phyloP scores from a whole-genome alignment of 2,113 vertebrate genomes.

The Callipepla californica region DNA sequence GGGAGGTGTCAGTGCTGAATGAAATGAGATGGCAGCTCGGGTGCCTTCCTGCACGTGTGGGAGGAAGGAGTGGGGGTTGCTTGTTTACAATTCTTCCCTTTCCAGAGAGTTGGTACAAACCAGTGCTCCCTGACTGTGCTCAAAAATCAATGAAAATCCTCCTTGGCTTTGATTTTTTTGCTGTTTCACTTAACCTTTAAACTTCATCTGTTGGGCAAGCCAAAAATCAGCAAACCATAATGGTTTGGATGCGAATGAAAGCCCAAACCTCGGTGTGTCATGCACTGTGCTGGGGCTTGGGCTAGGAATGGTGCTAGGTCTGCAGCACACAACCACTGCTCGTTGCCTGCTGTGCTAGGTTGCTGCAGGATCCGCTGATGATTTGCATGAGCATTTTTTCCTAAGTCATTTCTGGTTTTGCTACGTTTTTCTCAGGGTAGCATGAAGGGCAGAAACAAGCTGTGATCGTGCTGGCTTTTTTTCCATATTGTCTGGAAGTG shows the following conservation, averaged over 20 bases:
- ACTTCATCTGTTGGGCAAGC: background rate
- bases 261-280: background rate
- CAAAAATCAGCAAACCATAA: background rate
- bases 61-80: slow-evolving; percentile 42
- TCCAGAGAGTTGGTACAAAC: background rate
- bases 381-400: background rate
- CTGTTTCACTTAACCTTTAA: slow-evolving; percentile 52
- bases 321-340: background rate
- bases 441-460: background rate
- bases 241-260: background rate
- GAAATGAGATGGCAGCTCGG: slow-evolving; percentile 36
- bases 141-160: slow-evolving; percentile 22
- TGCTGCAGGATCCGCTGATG: background rate
- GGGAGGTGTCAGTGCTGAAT: background rate
- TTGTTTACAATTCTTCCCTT: slow-evolving; percentile 57
- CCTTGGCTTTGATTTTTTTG: background rate
- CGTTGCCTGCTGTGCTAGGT: fast-evolving
- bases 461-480: background rate
- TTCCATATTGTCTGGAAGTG: background rate
- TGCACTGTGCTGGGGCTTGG: background rate
- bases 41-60: background rate
- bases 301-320: background rate
- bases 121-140: background rate
- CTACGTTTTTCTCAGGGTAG: background rate
- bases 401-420: background rate